These are phyloP conservation scores for Argyrosomus japonicus DNA, from an alignment of 2,113 vertebrate genomes.

Conservation along the genomic window DNA sequence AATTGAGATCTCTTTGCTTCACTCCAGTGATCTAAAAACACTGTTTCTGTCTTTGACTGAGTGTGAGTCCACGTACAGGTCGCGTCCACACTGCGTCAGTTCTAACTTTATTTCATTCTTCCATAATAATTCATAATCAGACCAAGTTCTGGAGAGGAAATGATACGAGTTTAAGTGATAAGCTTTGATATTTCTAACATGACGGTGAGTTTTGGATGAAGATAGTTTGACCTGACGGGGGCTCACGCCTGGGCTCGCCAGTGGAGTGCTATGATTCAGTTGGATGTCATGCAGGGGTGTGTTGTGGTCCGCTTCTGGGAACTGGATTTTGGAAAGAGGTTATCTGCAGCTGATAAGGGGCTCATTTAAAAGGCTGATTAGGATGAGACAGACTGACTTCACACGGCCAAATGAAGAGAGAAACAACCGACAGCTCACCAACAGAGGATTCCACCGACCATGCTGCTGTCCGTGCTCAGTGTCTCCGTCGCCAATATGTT, in stretches of 20 bases:
- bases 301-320: constrained; percentile 80
- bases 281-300: constrained; percentile 79
- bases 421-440: background rate
- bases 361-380: constrained; percentile 86
- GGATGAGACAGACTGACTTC: constrained; percentile 46
- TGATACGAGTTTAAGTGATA: background rate
- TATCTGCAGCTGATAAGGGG: constrained; percentile 86
- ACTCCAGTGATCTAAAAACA: too few relatives aligned
- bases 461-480: constrained; percentile 61
- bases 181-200: too few relatives aligned
- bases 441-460: constrained; percentile 19
- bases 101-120: too few relatives aligned
- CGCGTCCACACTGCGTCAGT: too few relatives aligned
- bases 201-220: background rate
- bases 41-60: too few relatives aligned
- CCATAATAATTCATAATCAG: too few relatives aligned
- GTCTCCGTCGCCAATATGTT: constrained; percentile 74
- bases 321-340: constrained; percentile 80
- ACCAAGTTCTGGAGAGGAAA: background rate
- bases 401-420: constrained; percentile 16
- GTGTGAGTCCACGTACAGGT: too few relatives aligned
- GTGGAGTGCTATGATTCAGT: constrained; percentile 53
- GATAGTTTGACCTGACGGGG: background rate
- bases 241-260: constrained; percentile 3
- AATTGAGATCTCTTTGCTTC: too few relatives aligned